These are phyloP conservation scores for Pterostichus niger DNA, from an alignment of 2,888 invertebrate species.

Conservation along the genomic window DNA sequence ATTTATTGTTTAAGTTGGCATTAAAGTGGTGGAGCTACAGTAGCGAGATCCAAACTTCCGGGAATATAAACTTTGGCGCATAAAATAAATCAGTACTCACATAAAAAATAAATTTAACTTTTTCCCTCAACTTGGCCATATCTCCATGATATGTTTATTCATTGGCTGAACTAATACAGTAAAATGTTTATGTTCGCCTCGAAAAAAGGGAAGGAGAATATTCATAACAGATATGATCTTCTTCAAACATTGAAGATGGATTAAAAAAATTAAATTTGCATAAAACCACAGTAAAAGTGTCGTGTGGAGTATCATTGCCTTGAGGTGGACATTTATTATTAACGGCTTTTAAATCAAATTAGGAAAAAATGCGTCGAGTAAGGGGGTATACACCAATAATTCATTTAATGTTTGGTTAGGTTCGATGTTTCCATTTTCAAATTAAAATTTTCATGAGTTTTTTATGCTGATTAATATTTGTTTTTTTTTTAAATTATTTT, in stretches of 20 bases:
- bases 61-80: conserved; percentile 20
- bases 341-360: conserved; percentile 63
- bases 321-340: conserved; percentile 45
- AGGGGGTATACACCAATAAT: conserved; percentile 28
- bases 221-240: conserved; percentile 56
- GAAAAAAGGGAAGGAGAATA: conserved; percentile 21
- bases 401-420: conserved; percentile 47
- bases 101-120: conserved; percentile 47
- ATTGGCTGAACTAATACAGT: conserved; percentile 45
- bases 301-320: conserved; percentile 42
- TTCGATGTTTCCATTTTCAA: conserved; percentile 54
- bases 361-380: conserved; percentile 8
- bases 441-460: conserved; percentile 49
- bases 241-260: conserved; percentile 63
- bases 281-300: conserved; percentile 57
- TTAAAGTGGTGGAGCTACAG: conserved; percentile 13
- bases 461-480: conserved; percentile 53
- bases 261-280: conserved; percentile 67
- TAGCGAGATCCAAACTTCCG: conserved; percentile 25
- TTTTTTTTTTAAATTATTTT: conserved; percentile 43
- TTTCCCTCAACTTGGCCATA: background rate
- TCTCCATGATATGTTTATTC: conserved; percentile 57
- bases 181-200: conserved; percentile 51
- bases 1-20: conserved; percentile 44
- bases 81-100: conserved; percentile 50